Conservation (phyloP, 2,888 invertebrate genomes). For the Hyalella azteca region DNA sequence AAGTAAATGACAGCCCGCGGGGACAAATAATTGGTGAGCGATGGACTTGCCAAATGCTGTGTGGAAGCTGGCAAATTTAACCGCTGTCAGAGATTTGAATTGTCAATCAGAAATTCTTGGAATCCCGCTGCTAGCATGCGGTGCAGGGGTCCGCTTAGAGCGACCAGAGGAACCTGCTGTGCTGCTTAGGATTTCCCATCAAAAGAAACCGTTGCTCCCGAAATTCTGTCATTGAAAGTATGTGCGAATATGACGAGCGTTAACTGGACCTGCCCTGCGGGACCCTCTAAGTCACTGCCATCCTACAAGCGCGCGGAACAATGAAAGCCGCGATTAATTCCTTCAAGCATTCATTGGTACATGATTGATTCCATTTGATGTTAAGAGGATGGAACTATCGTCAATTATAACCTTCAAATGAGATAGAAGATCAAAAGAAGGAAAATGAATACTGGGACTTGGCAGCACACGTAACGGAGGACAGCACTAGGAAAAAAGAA, state of each 20-base stretch:
- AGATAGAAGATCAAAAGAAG: too few species aligned
- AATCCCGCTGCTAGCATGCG: not conserved
- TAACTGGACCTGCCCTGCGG: not conserved
- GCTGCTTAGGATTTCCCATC: not conserved
- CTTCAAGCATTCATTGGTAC: too few species aligned
- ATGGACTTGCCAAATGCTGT: not conserved
- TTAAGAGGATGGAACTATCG: too few species aligned
- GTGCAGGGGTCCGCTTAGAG: not conserved
- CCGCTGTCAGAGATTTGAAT: not conserved
- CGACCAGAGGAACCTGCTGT: not conserved
- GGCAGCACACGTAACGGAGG: too few species aligned
- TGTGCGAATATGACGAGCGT: not conserved
- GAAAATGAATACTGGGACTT: too few species aligned
- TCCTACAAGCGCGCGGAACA: too few species aligned
- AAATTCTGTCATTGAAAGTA: not conserved
- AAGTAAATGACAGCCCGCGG: too few species aligned
- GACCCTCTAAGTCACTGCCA: not conserved
- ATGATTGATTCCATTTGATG: too few species aligned
- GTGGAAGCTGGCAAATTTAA: slow-evolving; percentile 25
- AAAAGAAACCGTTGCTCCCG: slow-evolving; percentile 24
- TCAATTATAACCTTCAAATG: too few species aligned
- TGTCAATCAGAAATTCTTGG: not conserved
- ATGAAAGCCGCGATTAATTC: too few species aligned
- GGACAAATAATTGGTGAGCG: not conserved
- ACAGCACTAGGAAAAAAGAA: too few species aligned